These are phyloP conservation scores for Tragelaphus buxtoni DNA, from an alignment of 2,113 vertebrate genomes.

Conservation along the genomic window DNA sequence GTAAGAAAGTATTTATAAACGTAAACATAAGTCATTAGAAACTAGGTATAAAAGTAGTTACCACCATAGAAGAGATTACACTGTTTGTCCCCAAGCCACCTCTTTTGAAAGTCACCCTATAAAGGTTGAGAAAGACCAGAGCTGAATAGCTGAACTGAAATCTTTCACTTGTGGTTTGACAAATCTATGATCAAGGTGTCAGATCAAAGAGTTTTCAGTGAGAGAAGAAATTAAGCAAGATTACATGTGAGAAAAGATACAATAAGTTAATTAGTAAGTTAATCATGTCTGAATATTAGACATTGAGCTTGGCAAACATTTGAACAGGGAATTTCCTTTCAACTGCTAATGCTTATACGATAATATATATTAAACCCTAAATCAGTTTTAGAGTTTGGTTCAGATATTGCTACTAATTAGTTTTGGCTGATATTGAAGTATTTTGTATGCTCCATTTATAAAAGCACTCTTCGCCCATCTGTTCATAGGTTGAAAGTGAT, in stretches of 20 bases:
- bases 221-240: slow-evolving; percentile 49
- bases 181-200: slow-evolving; percentile 11
- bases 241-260: slow-evolving; percentile 51
- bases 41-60: background rate
- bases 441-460: slow-evolving; percentile 84
- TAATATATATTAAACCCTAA: slow-evolving; percentile 77
- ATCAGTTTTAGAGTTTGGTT: slow-evolving; percentile 77
- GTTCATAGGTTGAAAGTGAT: slow-evolving; percentile 87
- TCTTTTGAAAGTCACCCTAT: background rate
- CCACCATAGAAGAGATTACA: background rate
- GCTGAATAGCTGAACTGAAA: background rate
- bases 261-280: slow-evolving; percentile 66
- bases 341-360: slow-evolving; percentile 64
- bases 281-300: slow-evolving; percentile 55
- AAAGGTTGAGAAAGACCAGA: background rate
- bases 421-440: slow-evolving; percentile 84
- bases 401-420: slow-evolving; percentile 83
- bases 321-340: slow-evolving; percentile 69
- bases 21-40: background rate
- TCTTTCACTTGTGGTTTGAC: slow-evolving; percentile 11
- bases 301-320: slow-evolving; percentile 50
- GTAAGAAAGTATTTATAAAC: background rate
- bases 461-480: slow-evolving; percentile 84
- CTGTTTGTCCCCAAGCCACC: background rate
- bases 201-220: slow-evolving; percentile 19